A percentile compares a stretch with the other conserved stretches of the same genome.
Evolutionary conservation across 2,888 invertebrate genomes (phyloP).

Genomic region (Lapara coniferarum): DNA sequence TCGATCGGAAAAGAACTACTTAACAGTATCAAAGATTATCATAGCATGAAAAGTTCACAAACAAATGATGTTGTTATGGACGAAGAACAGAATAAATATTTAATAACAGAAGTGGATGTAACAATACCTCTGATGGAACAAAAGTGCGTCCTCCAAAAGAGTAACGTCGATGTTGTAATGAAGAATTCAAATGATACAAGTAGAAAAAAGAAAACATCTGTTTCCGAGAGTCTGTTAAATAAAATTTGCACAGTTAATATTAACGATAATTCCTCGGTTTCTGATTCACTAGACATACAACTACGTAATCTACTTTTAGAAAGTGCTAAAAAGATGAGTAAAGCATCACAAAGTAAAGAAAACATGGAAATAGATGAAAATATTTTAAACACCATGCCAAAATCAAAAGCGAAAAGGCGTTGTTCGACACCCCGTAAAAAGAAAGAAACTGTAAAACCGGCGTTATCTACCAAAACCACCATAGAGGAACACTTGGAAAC

Average conservation of each 20-base stretch:
- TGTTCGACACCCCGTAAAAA: slow-evolving; percentile 65
- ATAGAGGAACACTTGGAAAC: slow-evolving; percentile 64
- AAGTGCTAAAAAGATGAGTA: slow-evolving; percentile 63
- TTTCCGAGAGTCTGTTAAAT: slow-evolving; percentile 57
- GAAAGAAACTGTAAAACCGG: slow-evolving; percentile 43
- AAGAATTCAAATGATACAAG: slow-evolving; percentile 34
- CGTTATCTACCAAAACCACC: slow-evolving; percentile 51
- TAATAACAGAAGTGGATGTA: slow-evolving; percentile 56
- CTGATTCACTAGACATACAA: slow-evolving; percentile 62
- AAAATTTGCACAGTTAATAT: slow-evolving; percentile 55
- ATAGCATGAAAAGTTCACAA: slow-evolving; percentile 53
- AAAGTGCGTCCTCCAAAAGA: slow-evolving; percentile 51
- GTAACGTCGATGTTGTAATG: slow-evolving; percentile 42
- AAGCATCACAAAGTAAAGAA: slow-evolving; percentile 20
- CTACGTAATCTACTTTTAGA: slow-evolving; percentile 64
- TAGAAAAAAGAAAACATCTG: slow-evolving; percentile 29
- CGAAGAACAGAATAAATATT: slow-evolving; percentile 48
- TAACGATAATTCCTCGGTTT: slow-evolving; percentile 49
- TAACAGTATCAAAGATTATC: slow-evolving; percentile 39
- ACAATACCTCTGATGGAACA: slow-evolving; percentile 68
- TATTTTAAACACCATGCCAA: background rate
- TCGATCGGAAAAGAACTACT: slow-evolving; percentile 60
- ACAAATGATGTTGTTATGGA: slow-evolving; percentile 37
- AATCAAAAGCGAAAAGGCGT: slow-evolving; percentile 48
- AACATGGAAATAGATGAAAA: slow-evolving; percentile 15